Base-by-base conservation (phyloP, 2,888 invertebrate genomes). In the Baccha elongata region DNA sequence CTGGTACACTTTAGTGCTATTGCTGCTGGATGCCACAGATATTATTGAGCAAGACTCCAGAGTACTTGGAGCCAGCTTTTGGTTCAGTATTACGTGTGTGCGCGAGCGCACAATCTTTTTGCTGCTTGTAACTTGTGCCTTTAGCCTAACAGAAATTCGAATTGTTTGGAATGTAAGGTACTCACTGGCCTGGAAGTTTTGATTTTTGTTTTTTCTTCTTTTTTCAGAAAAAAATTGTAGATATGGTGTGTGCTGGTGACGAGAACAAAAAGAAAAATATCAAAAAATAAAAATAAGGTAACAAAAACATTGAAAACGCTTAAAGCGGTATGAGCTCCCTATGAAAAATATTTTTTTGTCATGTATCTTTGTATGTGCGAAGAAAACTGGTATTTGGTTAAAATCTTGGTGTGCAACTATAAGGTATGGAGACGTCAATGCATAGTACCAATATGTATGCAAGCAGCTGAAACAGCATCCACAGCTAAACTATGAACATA, bases 111-210 rank as follows among this genome's bases (percentile, higher is more conserved):
- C 73, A 68, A 35, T 69, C 48, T 68, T 53, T 29, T n/a, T n/a
- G n/a, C n/a, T n/a, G n/a, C 67, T 67, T 67, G 58, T 50, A 58
- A 13, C 67, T 60, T 58, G 60, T 60, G 73, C 52, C 78, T 72
- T 72, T 42, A 40, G 35, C 73, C n/a, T 73, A 65, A 79, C 64
- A 78, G 78, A 78, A 73, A 83, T 67, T 83, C 67, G 83, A 83
- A 83, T 83, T 83, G 78, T 83, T 78, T 68, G 83, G 83, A 83
- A 83, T 83, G 83, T 55, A 78, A 73, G 83, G 68, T 83, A 83
- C 76, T 58, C 78, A 68, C 78, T 78, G 67, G 83, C 72, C 78
- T 83, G 78, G 67, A 75, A 81, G 83, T 83, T 62, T 83, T 62
- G 67, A 15, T 23, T 73, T 83, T 76, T 72, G 55, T 53, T 46